These are phyloP conservation scores for Orientallactaga bullata DNA, from an alignment of 2,113 vertebrate species.

Conservation along the genomic window DNA sequence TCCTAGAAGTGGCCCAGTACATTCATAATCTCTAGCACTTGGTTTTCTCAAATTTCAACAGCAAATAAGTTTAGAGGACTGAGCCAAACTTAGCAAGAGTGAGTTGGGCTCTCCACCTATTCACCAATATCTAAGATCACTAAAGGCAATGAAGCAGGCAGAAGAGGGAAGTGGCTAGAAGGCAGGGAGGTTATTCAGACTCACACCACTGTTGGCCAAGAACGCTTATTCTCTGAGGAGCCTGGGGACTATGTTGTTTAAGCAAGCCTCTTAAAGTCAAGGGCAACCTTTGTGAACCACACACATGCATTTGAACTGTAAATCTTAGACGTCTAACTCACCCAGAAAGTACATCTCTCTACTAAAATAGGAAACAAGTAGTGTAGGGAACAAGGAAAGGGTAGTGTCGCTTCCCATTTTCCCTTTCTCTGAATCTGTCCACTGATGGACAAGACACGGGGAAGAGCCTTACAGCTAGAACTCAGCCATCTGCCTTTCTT, in stretches of 20 bases:
- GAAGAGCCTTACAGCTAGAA: background rate
- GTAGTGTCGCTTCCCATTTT: background rate
- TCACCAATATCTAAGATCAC: background rate
- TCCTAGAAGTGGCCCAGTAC: conserved; percentile 33
- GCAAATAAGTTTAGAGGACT: background rate
- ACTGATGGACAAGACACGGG: background rate
- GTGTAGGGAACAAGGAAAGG: background rate
- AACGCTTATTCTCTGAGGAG: background rate
- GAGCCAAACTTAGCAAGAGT: background rate
- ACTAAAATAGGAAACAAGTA: background rate
- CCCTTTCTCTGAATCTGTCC: conserved; percentile 13
- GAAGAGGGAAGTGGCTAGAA: background rate
- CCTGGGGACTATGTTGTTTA: background rate
- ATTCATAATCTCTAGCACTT: background rate
- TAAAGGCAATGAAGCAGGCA: background rate
- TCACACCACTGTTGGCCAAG: background rate
- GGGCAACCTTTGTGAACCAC: background rate
- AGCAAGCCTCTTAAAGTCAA: background rate
- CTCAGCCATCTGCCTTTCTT: background rate
- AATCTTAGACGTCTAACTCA: background rate
- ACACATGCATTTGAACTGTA: background rate
- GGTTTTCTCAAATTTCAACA: background rate
- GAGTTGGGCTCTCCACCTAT: background rate
- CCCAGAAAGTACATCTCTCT: background rate
- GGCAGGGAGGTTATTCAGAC: background rate